Base-by-base conservation (phyloP, 2,797 vertebrate species). In the Vultur gryphus region DNA sequence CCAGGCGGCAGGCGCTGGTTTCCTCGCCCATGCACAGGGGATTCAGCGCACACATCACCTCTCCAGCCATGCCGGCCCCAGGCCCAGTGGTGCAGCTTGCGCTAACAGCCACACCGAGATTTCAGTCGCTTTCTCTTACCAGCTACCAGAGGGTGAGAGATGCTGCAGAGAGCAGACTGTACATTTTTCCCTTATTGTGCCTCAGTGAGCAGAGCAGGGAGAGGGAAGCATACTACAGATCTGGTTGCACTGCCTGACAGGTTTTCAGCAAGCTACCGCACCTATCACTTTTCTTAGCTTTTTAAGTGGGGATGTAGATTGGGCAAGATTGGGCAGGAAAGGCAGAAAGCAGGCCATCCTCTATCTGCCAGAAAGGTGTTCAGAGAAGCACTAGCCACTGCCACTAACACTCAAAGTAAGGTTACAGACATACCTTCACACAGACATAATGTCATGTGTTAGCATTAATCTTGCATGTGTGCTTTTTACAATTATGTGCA, bases 21-120 rank as follows among this genome's bases (percentile, higher is more conserved):
- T 67, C 48, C 76, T 67, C 4, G 1, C 66, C 65, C 11, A 0
- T 5, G 31, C 31, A 17, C 13, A 4, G 41, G 16, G 20, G 14
- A 33, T 21, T 43, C 23, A 12, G 72, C 4, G 5, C 59, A 23
- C 84, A 44, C 62, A 23, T 17, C 54, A 29, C 15, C 48, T 26
- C 41, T 15, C 11, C 39, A 33, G 35, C 31, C 4, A 0, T 13
- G 25, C 64, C 1, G 0, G 88, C 66, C 52, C 25, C 0, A 3
- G n/a, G 44, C 35, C 26, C 4, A 1, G 25, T 3, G 1, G 8
- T 2, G 17, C 43, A 15, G 54, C 55, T 29, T 23, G 16, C 11
- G 6, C n/a, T 4, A 35, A 43, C 25, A 55, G 52, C 49, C 8
- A 0, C 46, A 23, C 4, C 1, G 0, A 64, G 39, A 57, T 15